phyloP scores from a whole-genome alignment of 2,888 invertebrate genomes.

The Catonia carolina region DNA sequence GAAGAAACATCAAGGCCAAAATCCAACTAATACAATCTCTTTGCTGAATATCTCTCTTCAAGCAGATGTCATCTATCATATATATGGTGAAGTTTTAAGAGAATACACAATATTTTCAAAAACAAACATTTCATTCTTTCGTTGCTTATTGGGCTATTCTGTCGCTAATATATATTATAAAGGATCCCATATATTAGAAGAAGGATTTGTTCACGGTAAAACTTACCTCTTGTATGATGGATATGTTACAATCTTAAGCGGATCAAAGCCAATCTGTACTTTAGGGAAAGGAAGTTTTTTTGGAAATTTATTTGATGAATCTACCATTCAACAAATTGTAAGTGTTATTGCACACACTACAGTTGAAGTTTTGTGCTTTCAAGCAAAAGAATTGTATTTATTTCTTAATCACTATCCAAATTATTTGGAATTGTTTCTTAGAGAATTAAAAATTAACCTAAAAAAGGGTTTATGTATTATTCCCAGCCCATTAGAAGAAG shows the following conservation, averaged over 20 bases:
- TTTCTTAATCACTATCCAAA: neutral
- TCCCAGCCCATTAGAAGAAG: neutral
- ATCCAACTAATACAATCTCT: neutral
- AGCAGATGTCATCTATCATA: neutral
- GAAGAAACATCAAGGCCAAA: neutral
- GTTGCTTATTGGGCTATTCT: neutral
- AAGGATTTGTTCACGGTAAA: neutral
- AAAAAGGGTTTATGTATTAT: no score
- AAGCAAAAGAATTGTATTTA: neutral
- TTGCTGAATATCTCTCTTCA: neutral
- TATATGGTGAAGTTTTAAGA: neutral
- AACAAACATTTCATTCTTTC: neutral
- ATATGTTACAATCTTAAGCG: neutral
- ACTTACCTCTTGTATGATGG: neutral
- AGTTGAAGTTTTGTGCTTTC: neutral
- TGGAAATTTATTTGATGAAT: neutral
- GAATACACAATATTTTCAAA: neutral
- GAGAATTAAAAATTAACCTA: neutral
- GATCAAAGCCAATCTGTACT: neutral
- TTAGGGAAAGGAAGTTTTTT: neutral
- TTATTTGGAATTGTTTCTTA: neutral
- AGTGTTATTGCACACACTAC: neutral
- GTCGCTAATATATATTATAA: neutral
- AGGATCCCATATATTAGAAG: neutral
- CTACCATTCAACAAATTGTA: neutral